Conservation (phyloP, 37 sponge, comb jelly and placozoan species). For the Theonella swinhoei region DNA sequence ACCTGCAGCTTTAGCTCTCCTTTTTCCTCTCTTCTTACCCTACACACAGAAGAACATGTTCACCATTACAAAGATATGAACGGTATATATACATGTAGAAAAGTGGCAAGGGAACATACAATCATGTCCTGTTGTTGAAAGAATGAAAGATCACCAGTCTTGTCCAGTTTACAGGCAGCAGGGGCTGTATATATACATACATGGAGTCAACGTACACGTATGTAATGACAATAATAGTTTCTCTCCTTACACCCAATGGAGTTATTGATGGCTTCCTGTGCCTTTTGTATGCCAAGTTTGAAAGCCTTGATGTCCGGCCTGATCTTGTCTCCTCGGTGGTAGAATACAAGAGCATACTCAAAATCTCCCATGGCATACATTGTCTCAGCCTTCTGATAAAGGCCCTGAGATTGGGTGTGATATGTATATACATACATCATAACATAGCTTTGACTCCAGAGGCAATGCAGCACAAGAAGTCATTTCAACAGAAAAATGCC, state of each 20-base stretch:
- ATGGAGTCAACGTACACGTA: background rate
- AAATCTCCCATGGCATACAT: constrained; percentile 96
- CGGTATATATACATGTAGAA: too few species aligned
- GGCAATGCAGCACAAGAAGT: too few species aligned
- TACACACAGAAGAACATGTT: background rate
- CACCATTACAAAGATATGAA: background rate
- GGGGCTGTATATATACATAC: constrained; percentile 65
- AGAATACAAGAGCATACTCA: constrained; percentile 95
- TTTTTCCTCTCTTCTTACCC: constrained; percentile 78
- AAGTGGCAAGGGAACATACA: too few species aligned
- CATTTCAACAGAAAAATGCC: too few species aligned
- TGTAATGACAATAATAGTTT: background rate
- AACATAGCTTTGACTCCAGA: background rate
- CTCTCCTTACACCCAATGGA: constrained; percentile 88
- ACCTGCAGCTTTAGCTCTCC: constrained; percentile 54
- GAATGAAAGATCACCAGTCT: constrained; percentile 89
- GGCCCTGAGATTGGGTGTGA: constrained; percentile 64
- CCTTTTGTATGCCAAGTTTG: constrained; percentile 94
- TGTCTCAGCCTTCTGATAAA: constrained; percentile 93
- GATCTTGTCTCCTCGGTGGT: constrained; percentile 92
- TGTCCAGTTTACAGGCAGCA: constrained; percentile 84
- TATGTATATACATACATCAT: background rate
- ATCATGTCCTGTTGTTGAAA: constrained; percentile 86
- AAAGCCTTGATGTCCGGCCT: constrained; percentile 94
- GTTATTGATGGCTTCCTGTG: constrained; percentile 97